Conservation (phyloP, 2,888 invertebrate species). For the Uloborus plumipes region DNA sequence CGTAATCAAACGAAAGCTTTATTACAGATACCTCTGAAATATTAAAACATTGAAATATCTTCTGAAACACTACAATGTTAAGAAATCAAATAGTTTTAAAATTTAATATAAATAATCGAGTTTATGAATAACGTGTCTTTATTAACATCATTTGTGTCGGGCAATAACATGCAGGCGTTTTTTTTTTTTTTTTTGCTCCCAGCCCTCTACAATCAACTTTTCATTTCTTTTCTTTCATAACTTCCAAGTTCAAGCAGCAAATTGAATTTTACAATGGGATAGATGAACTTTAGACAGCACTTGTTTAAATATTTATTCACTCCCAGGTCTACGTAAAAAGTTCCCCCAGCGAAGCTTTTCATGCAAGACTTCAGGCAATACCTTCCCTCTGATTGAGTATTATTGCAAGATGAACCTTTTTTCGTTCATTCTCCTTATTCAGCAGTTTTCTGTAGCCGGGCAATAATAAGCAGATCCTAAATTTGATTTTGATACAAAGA, state of each 20-base stretch:
- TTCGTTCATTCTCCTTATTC: background rate
- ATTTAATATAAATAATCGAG: too few species aligned
- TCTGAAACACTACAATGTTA: too few species aligned
- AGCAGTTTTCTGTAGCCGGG: background rate
- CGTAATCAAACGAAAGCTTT: too few species aligned
- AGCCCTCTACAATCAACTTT: too few species aligned
- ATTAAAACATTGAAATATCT: too few species aligned
- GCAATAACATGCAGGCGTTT: too few species aligned
- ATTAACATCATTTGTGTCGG: too few species aligned
- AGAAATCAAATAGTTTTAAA: too few species aligned
- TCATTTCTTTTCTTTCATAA: slow-evolving; percentile 9
- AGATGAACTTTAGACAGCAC: background rate
- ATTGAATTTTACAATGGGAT: slow-evolving; percentile 18
- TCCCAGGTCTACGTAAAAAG: slow-evolving; percentile 1
- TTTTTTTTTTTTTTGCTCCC: too few species aligned
- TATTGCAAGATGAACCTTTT: background rate
- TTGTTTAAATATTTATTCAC: slow-evolving; percentile 26
- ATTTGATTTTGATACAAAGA: slow-evolving; percentile 12
- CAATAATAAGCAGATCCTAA: slow-evolving; percentile 4
- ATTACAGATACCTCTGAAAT: too few species aligned
- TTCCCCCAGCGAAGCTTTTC: background rate
- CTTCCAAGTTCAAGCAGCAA: background rate
- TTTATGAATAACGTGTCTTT: too few species aligned
- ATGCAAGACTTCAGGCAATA: slow-evolving; percentile 20
- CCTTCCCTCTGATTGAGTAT: slow-evolving; percentile 7